Evolutionary conservation across 1,140 invertebrate genomes (phyloP), one percentile per base, ranked within the genome.

Genomic region (Paraescarpia echinospica): DNA sequence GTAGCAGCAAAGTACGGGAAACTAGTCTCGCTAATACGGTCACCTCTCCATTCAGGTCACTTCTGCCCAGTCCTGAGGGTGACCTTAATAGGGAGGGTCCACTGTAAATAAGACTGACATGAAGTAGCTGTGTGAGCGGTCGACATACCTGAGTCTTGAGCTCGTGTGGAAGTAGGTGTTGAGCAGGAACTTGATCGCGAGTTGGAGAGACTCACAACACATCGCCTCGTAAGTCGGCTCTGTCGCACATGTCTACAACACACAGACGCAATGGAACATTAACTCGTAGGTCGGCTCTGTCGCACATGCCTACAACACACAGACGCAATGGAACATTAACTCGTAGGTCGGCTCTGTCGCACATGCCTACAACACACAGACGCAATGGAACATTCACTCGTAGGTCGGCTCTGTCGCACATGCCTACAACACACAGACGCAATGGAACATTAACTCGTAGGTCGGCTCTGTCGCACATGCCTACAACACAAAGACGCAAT

Each of bases 81-180:
- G n/a, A n/a, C n/a, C n/a, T n/a, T n/a, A n/a, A n/a, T n/a, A n/a
- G n/a, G n/a, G n/a, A n/a, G n/a, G n/a, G n/a, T n/a, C n/a, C n/a
- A 51, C 18, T 41, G 12, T 41, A 41, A 6, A 41, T 12, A 41
- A 6, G 41, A 41, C 4, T 41, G 41, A 77, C 22, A 1, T 4
- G 4, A 22, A 18, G 4, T 6, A 77, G 59, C 59, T 77, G 59
- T 77, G 2, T 22, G 41, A 41, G 41, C 12, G 41, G 12, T 77
- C 12, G 27, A 77, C 59, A 94, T 94, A 96, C 95, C 94, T 95
- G 59, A 96, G 94, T 94, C 95, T 96, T 90, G 95, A 95, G 90
- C 96, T 96, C 41, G 96, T 96, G 59, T 96, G 95, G 33, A 96
- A 95, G 94, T 96, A 97, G 33, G 96, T 97, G 93, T 97, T 96